Evolutionary conservation across 2,888 invertebrate species (phyloP).

Genomic region (Drosophila mulleri): DNA sequence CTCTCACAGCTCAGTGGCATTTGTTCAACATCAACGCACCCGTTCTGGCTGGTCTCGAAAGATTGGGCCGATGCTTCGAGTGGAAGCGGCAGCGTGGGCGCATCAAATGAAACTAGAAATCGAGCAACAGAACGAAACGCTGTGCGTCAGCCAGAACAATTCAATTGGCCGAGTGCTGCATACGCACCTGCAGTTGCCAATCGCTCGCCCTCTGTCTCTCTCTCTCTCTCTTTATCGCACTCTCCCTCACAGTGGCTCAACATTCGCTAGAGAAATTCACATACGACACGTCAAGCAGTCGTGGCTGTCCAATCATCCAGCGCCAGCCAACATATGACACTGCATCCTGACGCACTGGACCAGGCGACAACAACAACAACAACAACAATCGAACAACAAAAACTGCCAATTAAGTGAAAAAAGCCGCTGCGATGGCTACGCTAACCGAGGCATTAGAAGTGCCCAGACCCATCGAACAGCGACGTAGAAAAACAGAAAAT

Average conservation of each 20-base stretch:
- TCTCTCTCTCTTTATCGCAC: background rate
- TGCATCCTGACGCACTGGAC: slow-evolving; percentile 44
- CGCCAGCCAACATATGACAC: slow-evolving; percentile 24
- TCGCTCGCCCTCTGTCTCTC: background rate
- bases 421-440: slow-evolving; percentile 49
- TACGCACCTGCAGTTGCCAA: slow-evolving; percentile 39
- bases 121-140: slow-evolving; percentile 57
- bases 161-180: slow-evolving; percentile 61
- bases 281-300: slow-evolving; percentile 45
- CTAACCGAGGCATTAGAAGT: slow-evolving; percentile 48
- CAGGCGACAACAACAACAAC: slow-evolving; percentile 18
- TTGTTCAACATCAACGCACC: slow-evolving; percentile 62
- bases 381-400: slow-evolving; percentile 20
- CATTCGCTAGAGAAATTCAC: slow-evolving; percentile 5
- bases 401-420: slow-evolving; percentile 74
- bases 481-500: slow-evolving; percentile 8
- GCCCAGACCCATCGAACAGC: slow-evolving; percentile 30
- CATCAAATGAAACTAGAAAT: slow-evolving; percentile 57
- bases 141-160: slow-evolving; percentile 60
- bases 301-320: slow-evolving; percentile 31
- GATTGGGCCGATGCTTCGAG: background rate
- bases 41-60: slow-evolving; percentile 17
- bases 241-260: background rate
- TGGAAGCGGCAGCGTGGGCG: slow-evolving; percentile 11
- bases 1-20: slow-evolving; percentile 53